These are phyloP conservation scores for Schrankia costaestrigalis DNA, from an alignment of 2,888 invertebrate genomes.

Conservation along the genomic window DNA sequence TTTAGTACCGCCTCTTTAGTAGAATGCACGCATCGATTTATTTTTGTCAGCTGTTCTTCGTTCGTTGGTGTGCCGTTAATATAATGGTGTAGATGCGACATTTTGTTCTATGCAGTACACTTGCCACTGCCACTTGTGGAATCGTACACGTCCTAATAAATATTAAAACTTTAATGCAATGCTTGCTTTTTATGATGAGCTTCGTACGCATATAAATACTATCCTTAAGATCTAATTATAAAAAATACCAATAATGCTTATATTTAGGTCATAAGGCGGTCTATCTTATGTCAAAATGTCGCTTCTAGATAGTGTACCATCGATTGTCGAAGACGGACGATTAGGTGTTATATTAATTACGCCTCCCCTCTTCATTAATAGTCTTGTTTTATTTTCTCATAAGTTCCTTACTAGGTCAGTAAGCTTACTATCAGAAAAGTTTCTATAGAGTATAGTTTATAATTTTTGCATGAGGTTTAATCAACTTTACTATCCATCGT, in stretches of 20 bases:
- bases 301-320: constrained; percentile 40
- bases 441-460: constrained; percentile 36
- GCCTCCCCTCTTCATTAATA: constrained; percentile 50
- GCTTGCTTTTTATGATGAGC: too few species aligned
- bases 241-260: too few species aligned
- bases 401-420: constrained; percentile 31
- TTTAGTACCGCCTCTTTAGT: constrained; percentile 67
- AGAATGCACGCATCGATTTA: constrained; percentile 77
- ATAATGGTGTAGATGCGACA: constrained; percentile 48
- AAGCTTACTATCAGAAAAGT: constrained; percentile 32
- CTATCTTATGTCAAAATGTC: too few species aligned
- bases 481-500: constrained; percentile 44
- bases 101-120: constrained; percentile 5
- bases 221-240: too few species aligned
- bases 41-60: constrained; percentile 64
- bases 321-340: constrained; percentile 36
- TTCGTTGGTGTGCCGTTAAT: constrained; percentile 48
- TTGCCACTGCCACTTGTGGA: too few species aligned
- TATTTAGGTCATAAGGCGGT: too few species aligned
- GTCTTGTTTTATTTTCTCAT: constrained; percentile 51
- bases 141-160: too few species aligned
- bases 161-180: too few species aligned
- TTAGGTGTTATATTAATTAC: constrained; percentile 52
- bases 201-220: too few species aligned
- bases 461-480: constrained; percentile 50